Base-by-base conservation (phyloP, 2,113 vertebrate species). In the Charadrius vociferus region DNA sequence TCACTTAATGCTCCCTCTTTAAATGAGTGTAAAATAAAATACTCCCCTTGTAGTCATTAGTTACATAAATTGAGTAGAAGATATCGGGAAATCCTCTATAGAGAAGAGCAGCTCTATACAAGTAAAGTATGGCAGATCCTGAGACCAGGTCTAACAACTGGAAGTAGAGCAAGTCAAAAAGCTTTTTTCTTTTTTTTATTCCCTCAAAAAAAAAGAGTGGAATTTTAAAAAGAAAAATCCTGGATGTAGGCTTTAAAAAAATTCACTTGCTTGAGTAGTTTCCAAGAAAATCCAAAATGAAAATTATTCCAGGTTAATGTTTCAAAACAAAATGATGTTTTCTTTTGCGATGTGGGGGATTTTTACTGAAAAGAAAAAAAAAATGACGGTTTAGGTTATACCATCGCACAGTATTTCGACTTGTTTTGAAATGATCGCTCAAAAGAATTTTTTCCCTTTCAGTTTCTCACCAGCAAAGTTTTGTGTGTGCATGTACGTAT, bases 341-440 rank as follows among this genome's bases (percentile, higher is more conserved):
- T 56, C 34, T 93, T 92, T 79, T 77, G 74, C 87, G 87, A 91
- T 52, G 12, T 26, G 36, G n/a, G 10, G 8, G 6, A 24, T 11
- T 78, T 82, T 39, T 67, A 12, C 53, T 63, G 34, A 81, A 77
- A 86, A 75, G 9, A 34, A 95, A 86, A 86, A 45, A 18, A 83
- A 81, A 84, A 77, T 29, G 7, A 36, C 50, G 27, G 59, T 61
- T 88, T 79, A 89, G n/a, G 8, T 61, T 81, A 19, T 49, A 43
- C 39, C 63, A 70, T 81, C 92, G 84, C 22, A 91, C 22, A 93
- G 29, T 88, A 95, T 87, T 96, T 94, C 61, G 41, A 78, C 39
- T 79, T 95, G 65, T 79, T 96, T 96, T 94, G 86, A 91, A 97
- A 94, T 58, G 52, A 84, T 70, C 47, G 30, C 12, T 95, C 61